Conservation (phyloP, 2,113 vertebrate genomes). For the Hiodon alosoides region DNA sequence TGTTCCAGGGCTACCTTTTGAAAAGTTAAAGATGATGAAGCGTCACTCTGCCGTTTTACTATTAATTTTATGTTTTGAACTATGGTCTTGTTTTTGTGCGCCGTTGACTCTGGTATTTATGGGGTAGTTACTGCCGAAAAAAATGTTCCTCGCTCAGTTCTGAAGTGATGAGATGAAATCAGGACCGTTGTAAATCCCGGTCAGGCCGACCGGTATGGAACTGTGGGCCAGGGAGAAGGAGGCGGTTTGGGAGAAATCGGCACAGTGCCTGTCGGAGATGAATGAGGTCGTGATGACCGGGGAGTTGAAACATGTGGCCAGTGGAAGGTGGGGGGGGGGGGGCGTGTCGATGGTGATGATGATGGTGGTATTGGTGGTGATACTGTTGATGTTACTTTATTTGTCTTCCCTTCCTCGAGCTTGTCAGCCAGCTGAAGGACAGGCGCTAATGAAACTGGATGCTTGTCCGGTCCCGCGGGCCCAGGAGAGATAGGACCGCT, state of each 20-base stretch:
- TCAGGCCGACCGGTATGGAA: background rate
- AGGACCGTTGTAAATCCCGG: conserved; percentile 27
- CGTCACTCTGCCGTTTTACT: background rate
- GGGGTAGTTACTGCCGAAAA: conserved; percentile 44
- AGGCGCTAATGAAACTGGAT: conserved; percentile 51
- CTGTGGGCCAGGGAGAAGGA: background rate
- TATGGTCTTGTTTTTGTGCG: conserved; percentile 47
- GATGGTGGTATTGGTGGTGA: background rate
- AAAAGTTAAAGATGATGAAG: conserved; percentile 21
- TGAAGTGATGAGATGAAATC: conserved; percentile 24
- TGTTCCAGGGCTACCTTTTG: background rate
- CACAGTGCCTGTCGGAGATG: background rate
- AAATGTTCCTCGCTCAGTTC: conserved; percentile 30
- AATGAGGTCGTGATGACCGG: conserved; percentile 3
- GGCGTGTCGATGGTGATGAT: background rate
- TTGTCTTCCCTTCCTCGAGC: conserved; percentile 17
- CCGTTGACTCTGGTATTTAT: conserved; percentile 51
- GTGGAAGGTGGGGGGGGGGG: background rate
- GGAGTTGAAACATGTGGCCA: conserved; percentile 14
- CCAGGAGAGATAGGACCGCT: conserved; percentile 25
- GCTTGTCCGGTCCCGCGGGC: conserved; percentile 44
- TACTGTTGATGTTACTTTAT: background rate
- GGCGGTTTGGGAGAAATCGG: background rate
- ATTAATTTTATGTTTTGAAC: conserved; percentile 25
- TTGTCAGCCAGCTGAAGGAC: conserved; percentile 41